A percentile compares a stretch with the other conserved stretches of the same genome.
These are phyloP conservation scores for Panzeria rudis DNA, from an alignment of 2,888 invertebrate genomes.

Conservation along the genomic window DNA sequence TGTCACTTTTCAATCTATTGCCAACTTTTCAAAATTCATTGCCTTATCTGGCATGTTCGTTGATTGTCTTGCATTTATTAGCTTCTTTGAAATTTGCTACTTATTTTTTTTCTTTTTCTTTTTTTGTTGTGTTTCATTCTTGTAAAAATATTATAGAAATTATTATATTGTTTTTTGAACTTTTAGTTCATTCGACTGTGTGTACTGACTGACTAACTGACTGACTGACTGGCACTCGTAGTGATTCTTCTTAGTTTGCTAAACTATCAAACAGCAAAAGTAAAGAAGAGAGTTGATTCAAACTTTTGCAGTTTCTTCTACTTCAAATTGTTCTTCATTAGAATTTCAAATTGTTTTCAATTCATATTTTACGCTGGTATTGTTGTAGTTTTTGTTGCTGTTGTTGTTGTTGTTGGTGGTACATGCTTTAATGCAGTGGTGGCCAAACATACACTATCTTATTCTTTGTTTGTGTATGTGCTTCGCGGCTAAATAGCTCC, in stretches of 20 bases:
- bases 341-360: constrained; percentile 72
- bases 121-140: background rate
- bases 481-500: too few relatives aligned
- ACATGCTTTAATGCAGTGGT: background rate
- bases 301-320: constrained; percentile 52
- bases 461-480: too few relatives aligned
- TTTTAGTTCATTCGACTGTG: background rate
- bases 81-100: constrained; percentile 34
- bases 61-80: constrained; percentile 66
- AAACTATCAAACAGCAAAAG: constrained; percentile 27
- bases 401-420: background rate
- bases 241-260: constrained; percentile 7
- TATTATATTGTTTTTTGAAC: constrained; percentile 33
- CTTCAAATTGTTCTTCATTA: constrained; percentile 55
- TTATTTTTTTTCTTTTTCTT: constrained; percentile 4
- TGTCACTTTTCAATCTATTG: constrained; percentile 53
- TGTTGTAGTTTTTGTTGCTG: background rate
- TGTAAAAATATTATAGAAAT: constrained; percentile 10
- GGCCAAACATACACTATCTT: too few relatives aligned
- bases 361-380: constrained; percentile 63
- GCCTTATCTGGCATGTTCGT: constrained; percentile 47
- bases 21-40: constrained; percentile 55
- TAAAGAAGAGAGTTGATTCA: constrained; percentile 17
- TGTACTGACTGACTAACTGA: background rate
- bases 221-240: background rate